Conservation (phyloP, 2,888 invertebrate genomes). For the Teleiodes luculella region DNA sequence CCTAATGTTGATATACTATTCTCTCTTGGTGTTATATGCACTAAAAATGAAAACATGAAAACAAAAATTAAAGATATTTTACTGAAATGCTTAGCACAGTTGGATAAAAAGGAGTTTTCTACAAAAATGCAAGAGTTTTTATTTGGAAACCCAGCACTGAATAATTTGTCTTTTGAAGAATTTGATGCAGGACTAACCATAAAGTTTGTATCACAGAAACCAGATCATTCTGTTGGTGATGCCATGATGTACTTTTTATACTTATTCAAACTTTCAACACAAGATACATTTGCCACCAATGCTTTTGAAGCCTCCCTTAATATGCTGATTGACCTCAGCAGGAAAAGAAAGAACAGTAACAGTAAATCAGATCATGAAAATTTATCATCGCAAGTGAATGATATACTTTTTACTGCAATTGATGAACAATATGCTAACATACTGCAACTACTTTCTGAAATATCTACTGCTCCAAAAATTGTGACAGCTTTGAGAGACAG, state of each 20-base stretch:
- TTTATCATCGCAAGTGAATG: constrained; percentile 58
- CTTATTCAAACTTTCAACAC: constrained; percentile 43
- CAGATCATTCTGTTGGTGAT: constrained; percentile 38
- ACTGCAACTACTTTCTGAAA: constrained; percentile 71
- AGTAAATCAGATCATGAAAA: constrained; percentile 43
- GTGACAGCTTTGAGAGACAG: constrained; percentile 59
- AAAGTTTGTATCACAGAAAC: constrained; percentile 38
- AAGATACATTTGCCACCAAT: constrained; percentile 36
- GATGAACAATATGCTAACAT: constrained; percentile 64
- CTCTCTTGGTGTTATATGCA: constrained; percentile 54
- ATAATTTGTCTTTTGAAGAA: constrained; percentile 46
- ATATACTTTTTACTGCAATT: constrained; percentile 40
- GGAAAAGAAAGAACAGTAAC: constrained; percentile 37
- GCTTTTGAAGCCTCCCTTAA: constrained; percentile 52
- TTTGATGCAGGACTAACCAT: constrained; percentile 59
- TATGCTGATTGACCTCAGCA: constrained; percentile 46
- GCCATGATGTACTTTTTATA: constrained; percentile 48
- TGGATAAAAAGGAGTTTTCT: constrained; percentile 32
- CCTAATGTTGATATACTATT: constrained; percentile 66
- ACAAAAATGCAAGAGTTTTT: constrained; percentile 37
- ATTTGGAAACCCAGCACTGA: constrained; percentile 36
- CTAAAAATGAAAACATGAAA: constrained; percentile 45
- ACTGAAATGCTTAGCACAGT: constrained; percentile 49
- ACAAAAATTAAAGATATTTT: constrained; percentile 55
- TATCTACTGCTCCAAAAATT: constrained; percentile 66